phyloP scores from a whole-genome alignment of 2,797 vertebrate genomes.

The Naso thynnoides region DNA sequence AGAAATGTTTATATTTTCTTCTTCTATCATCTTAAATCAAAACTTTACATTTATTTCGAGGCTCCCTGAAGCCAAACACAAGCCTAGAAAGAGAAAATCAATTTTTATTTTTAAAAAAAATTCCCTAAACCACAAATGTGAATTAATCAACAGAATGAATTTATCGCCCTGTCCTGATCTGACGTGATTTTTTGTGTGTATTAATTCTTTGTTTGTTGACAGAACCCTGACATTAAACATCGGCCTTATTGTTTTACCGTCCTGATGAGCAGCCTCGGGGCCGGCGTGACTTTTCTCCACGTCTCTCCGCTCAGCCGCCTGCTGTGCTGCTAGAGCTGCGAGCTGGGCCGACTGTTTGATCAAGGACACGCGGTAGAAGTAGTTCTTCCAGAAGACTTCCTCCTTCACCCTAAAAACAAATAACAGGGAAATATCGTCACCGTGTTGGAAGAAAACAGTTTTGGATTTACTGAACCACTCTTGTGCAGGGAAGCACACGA shows the following conservation, averaged over 20 bases:
- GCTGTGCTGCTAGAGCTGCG: slow-evolving; percentile 90
- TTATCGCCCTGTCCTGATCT: no score
- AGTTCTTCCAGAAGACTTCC: slow-evolving; percentile 95
- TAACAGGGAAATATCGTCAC: background rate
- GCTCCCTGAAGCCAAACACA: no score
- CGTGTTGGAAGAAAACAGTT: background rate
- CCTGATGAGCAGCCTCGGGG: slow-evolving; percentile 58
- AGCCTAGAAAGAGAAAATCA: no score
- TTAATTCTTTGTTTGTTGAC: background rate
- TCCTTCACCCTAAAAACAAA: slow-evolving; percentile 88
- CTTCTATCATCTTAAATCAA: no score
- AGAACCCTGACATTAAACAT: background rate
- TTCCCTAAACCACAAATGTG: no score
- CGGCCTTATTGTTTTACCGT: slow-evolving; percentile 32
- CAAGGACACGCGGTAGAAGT: slow-evolving; percentile 94
- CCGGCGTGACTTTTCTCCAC: slow-evolving; percentile 55
- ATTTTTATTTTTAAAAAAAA: no score
- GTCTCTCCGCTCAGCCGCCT: slow-evolving; percentile 84
- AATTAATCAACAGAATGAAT: no score
- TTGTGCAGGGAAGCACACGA: slow-evolving; percentile 1
- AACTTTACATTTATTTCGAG: no score
- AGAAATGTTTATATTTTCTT: no score
- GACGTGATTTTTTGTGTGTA: no score
- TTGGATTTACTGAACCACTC: slow-evolving; percentile 17
- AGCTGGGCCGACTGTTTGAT: slow-evolving; percentile 95